A percentile compares a stretch with the other conserved stretches of the same genome.
Evolutionary conservation across 1,140 invertebrate species (phyloP).

Genomic region (Berghia stephanieae): DNA sequence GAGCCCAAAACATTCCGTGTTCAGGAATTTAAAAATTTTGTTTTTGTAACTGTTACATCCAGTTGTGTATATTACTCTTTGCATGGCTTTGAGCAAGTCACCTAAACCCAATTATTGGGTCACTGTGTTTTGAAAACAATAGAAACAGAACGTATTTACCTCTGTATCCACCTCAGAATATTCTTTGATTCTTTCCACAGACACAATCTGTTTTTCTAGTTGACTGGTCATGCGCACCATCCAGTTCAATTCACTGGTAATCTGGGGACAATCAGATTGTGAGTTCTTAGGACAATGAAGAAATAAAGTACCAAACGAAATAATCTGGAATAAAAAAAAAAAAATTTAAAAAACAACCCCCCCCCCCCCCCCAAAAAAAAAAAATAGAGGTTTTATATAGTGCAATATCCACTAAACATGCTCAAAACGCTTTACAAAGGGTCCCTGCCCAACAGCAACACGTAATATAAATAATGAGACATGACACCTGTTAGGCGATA

Average conservation of each 20-base stretch:
- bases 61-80: not conserved
- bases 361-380: no score
- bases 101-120: not conserved
- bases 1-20: no score
- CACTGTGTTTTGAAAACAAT: not conserved
- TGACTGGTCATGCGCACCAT: slow-evolving; percentile 93
- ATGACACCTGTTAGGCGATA: no score
- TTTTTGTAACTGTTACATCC: not conserved
- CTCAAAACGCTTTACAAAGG: no score
- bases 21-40: not conserved
- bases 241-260: slow-evolving; percentile 47
- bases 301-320: no score
- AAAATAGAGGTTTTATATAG: no score
- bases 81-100: not conserved
- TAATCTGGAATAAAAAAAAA: no score
- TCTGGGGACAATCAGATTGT: slow-evolving; percentile 31
- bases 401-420: no score
- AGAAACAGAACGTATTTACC: slow-evolving; percentile 41
- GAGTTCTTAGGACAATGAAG: no score
- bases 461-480: no score
- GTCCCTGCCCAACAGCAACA: no score
- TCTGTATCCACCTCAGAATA: slow-evolving; percentile 82
- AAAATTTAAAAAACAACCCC: no score
- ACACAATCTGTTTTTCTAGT: slow-evolving; percentile 97
- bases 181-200: slow-evolving; percentile 95